Evolutionary conservation across 2,888 invertebrate genomes (phyloP), one percentile per base, ranked within the genome.

Genomic region (Gasteruption jaculator): DNA sequence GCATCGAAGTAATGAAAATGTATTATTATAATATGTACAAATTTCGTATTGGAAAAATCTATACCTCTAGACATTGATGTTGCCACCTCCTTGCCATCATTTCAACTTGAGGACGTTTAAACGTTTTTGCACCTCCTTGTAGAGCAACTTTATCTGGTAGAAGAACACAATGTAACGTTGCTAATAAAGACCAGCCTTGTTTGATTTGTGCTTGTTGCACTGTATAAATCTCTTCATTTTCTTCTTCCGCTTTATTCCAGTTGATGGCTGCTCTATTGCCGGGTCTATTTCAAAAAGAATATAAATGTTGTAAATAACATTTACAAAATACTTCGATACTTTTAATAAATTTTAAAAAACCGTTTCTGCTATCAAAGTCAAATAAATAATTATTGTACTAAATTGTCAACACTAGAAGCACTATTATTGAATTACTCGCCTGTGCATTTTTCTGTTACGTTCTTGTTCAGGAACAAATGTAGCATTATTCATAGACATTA

Each of bases 81-180:
- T 99, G 97, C 99, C 99, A 99, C 47, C 95, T 79, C 12, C 95
- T 83, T 1, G 96, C 97, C 76, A 99, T 79, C 84, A 95, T 91
- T 73, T 99, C 97, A 4, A 99, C 91, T 71, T 92, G 91, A 0
- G 96, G 95, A n/a, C 92, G 81, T 65, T 94, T 91, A 73, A 91
- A 94, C 46, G 80, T 80, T 68, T 82, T 84, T 0, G 85, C 82
- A 22, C 86, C 86, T 62, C 78, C 71, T 58, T 53, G 71, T 0
- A 80, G 77, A 0, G 85, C 81, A 6, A 95, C 87, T 68, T 93
- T 91, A 59, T 97, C 96, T 0, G 97, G 96, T 45, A 99, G 74
- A 32, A 96, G 76, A 18, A 97, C 93, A 62, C 96, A 96, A 72
- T 99, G 97, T 33, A 97, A 77, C 0, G 97, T 94, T 0, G 97